phyloP scores from a whole-genome alignment of 2,113 vertebrate genomes.

The Microtus ochrogaster region DNA sequence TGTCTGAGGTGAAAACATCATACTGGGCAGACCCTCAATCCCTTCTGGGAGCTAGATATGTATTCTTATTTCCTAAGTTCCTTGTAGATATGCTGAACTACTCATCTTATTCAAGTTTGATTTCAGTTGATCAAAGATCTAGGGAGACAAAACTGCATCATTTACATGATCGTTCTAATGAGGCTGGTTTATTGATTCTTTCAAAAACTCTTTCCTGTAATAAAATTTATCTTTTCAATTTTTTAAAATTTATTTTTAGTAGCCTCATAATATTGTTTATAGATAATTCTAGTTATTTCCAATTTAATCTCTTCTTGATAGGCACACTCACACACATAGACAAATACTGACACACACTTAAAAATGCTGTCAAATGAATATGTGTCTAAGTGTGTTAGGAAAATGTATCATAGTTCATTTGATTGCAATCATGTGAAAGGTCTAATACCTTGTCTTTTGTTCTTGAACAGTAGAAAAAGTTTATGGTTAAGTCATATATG shows the following conservation, averaged over 20 bases:
- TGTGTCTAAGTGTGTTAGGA: background rate
- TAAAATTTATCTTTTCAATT: background rate
- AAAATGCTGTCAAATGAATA: background rate
- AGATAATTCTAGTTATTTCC: background rate
- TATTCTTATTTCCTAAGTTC: background rate
- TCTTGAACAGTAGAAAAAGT: background rate
- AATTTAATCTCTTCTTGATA: background rate
- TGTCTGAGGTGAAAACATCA: background rate
- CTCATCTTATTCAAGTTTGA: background rate
- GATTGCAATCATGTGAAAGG: background rate
- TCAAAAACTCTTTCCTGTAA: background rate
- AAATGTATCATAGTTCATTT: background rate
- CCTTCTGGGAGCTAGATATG: background rate
- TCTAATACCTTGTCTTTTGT: background rate
- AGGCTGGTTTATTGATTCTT: background rate
- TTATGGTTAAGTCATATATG: background rate
- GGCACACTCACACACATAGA: background rate
- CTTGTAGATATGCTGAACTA: background rate
- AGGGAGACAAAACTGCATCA: background rate
- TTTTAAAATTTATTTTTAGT: background rate
- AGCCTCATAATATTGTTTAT: background rate
- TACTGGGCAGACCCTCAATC: background rate
- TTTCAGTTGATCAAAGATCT: background rate
- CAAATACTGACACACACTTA: background rate
- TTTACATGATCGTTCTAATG: background rate